Evolutionary conservation across 2,888 invertebrate genomes (phyloP).

Genomic region (Panopea generosa): DNA sequence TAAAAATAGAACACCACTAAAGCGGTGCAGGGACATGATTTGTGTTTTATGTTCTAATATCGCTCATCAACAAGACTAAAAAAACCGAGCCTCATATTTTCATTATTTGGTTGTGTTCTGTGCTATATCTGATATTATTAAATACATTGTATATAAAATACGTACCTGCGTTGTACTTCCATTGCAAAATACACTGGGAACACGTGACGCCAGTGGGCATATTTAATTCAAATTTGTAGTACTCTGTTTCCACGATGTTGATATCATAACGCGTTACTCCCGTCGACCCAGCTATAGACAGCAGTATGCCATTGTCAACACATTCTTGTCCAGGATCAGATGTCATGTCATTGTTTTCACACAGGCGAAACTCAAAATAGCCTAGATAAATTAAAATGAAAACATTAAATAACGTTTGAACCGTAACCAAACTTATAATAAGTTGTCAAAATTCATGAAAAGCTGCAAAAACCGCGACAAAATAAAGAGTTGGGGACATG

Average conservation of each 20-base stretch:
- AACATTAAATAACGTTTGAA: neutral
- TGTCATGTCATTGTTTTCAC: conserved; percentile 68
- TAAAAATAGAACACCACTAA: too few species aligned
- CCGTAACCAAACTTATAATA: too few species aligned
- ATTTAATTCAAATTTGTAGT: conserved; percentile 42
- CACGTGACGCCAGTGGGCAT: conserved; percentile 56
- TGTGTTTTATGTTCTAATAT: too few species aligned
- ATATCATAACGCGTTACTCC: conserved; percentile 44
- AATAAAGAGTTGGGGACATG: too few species aligned
- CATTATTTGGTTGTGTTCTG: too few species aligned
- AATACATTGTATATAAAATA: too few species aligned
- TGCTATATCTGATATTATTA: too few species aligned
- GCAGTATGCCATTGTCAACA: conserved; percentile 65
- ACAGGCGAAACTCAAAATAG: conserved; percentile 79
- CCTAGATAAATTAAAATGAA: conserved; percentile 55
- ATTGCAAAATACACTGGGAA: conserved; percentile 64
- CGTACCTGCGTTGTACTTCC: conserved; percentile 69
- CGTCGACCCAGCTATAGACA: conserved; percentile 49
- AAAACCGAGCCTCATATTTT: too few species aligned
- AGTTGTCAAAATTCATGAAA: too few species aligned
- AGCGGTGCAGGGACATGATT: too few species aligned
- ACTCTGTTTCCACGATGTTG: conserved; percentile 1
- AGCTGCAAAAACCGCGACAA: too few species aligned
- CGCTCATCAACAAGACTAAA: too few species aligned
- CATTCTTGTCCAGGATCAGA: conserved; percentile 69